These are phyloP conservation scores for Helicoverpa zea DNA, from an alignment of 1,140 invertebrate genomes.

Conservation along the genomic window DNA sequence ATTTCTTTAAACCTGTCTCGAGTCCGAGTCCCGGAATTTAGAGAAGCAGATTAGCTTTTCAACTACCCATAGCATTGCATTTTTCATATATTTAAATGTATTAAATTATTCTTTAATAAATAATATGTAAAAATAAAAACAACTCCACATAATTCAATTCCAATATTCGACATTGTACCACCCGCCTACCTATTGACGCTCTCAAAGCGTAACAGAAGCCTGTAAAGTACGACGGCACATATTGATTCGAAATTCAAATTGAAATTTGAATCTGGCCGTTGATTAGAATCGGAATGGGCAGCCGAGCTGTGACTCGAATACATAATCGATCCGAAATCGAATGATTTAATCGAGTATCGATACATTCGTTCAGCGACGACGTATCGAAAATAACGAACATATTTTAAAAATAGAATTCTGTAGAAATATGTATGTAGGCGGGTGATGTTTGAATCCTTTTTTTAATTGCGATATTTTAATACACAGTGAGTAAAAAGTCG, in stretches of 20 bases:
- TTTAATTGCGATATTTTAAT: neutral
- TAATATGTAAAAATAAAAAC: too few relatives aligned
- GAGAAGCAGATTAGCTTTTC: too few relatives aligned
- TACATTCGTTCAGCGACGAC: conserved; percentile 10
- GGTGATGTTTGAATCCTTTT: neutral
- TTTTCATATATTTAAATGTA: too few relatives aligned
- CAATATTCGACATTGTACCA: neutral
- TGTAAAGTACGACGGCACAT: conserved; percentile 46
- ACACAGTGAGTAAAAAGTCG: too few relatives aligned
- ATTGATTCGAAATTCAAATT: conserved; percentile 51
- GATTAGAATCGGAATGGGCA: conserved; percentile 48
- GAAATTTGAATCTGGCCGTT: conserved; percentile 50
- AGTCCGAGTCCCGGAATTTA: too few relatives aligned
- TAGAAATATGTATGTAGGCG: too few relatives aligned
- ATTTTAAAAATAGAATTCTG: neutral
- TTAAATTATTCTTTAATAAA: too few relatives aligned
- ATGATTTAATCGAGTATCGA: conserved; percentile 47
- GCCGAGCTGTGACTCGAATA: conserved; percentile 46
- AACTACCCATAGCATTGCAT: too few relatives aligned
- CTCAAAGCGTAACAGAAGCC: conserved; percentile 20
- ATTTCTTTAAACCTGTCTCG: too few relatives aligned
- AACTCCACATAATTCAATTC: too few relatives aligned
- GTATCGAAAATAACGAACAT: conserved; percentile 6
- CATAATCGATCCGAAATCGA: conserved; percentile 48
- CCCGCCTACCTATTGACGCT: neutral